Conservation (phyloP, 2,113 vertebrate species). For the Tragulus kanchil region DNA sequence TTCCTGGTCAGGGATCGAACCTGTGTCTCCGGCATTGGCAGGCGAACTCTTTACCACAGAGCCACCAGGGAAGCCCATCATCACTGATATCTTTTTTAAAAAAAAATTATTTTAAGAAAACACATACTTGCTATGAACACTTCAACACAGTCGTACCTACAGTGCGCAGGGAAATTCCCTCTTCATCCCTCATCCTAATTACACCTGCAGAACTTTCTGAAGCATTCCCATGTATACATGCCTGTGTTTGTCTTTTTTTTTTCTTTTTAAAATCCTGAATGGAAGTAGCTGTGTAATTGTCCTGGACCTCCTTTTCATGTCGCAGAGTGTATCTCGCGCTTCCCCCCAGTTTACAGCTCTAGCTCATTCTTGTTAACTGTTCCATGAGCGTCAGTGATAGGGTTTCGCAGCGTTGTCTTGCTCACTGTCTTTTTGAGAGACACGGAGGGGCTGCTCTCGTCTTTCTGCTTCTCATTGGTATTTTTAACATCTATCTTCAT, state of each 20-base stretch:
- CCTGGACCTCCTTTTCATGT: neutral
- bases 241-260: neutral
- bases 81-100: neutral
- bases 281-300: neutral
- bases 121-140: neutral
- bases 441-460: neutral
- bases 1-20: too few relatives aligned
- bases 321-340: neutral
- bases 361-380: slow-evolving; percentile 10
- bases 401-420: neutral
- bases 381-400: neutral
- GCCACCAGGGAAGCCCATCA: neutral
- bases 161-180: neutral
- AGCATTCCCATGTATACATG: neutral
- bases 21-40: too few relatives aligned
- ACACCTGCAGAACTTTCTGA: neutral
- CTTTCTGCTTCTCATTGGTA: neutral
- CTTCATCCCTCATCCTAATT: neutral
- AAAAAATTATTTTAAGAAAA: slow-evolving; percentile 11
- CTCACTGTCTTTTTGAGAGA: neutral
- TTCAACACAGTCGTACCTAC: neutral
- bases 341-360: neutral
- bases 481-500: neutral
- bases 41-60: too few relatives aligned
- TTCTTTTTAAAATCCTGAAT: neutral